phyloP scores from a whole-genome alignment of 2,797 vertebrate species.

The Rhinella marina region DNA sequence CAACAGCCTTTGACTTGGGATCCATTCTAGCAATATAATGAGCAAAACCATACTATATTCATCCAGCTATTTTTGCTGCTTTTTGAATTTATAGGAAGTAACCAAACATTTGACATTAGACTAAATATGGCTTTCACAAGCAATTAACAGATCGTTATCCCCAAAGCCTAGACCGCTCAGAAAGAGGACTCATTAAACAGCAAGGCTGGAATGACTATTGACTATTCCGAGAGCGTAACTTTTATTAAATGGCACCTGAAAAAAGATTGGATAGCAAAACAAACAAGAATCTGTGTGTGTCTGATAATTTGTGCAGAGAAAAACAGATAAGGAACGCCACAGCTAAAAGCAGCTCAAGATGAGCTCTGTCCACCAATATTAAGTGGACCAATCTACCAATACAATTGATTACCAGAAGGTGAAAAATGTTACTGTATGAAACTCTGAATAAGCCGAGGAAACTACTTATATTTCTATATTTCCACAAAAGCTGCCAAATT shows the following conservation, averaged over 20 bases:
- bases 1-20: too few relatives aligned
- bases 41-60: not conserved
- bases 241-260: conserved; percentile 22
- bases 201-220: conserved; percentile 38
- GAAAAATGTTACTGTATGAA: not conserved
- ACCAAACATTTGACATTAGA: not conserved
- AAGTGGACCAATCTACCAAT: not conserved
- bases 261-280: not conserved
- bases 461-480: not conserved
- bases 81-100: not conserved
- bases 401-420: not conserved
- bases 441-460: not conserved
- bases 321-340: not conserved
- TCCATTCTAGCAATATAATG: not conserved
- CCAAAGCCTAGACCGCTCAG: not conserved
- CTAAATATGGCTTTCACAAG: not conserved
- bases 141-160: conserved; percentile 18
- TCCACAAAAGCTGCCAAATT: not conserved
- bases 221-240: not conserved
- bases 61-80: not conserved
- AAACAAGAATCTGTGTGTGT: not conserved
- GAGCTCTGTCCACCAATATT: not conserved
- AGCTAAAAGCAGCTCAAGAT: not conserved
- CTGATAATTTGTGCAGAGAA: not conserved
- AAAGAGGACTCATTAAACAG: conserved; percentile 37